Percentiles rank a stretch among this genome's conserved stretches.
Conservation (phyloP, 2,113 vertebrate species). For the Gulo gulo region DNA sequence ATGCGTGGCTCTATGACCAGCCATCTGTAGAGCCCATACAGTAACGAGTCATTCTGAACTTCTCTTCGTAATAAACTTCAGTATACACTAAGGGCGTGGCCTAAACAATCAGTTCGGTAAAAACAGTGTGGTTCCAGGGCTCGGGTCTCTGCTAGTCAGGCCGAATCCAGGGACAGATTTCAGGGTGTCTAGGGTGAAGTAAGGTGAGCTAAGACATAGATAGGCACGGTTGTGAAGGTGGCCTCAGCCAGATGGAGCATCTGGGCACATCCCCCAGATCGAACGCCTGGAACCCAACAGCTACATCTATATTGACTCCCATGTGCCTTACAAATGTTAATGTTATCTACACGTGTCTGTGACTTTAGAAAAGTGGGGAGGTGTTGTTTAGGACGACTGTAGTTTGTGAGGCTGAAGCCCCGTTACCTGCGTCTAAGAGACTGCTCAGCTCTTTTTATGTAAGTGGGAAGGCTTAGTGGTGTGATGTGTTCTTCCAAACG, state of each 20-base stretch:
- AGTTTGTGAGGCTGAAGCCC: not conserved
- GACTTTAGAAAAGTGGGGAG: not conserved
- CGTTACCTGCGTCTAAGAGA: not conserved
- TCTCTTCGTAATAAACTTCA: not conserved
- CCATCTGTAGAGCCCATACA: not conserved
- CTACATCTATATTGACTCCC: accelerated
- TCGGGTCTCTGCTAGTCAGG: not conserved
- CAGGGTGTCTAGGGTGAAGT: not conserved
- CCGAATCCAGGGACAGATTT: not conserved
- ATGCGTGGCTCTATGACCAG: not conserved
- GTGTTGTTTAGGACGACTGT: not conserved
- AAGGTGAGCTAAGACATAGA: not conserved
- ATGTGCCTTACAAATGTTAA: not conserved
- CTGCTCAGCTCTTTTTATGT: not conserved
- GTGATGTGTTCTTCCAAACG: not conserved
- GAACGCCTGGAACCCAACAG: not conserved
- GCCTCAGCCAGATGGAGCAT: not conserved
- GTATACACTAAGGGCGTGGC: not conserved
- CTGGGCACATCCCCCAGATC: not conserved
- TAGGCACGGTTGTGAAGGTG: not conserved
- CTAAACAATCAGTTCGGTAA: not conserved
- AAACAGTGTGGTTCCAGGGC: not conserved
- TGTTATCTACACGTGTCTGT: not conserved
- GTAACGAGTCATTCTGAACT: not conserved
- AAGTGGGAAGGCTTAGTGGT: not conserved